Percentiles rank a stretch among this genome's conserved stretches.
Evolutionary conservation across 2,113 vertebrate genomes (phyloP).

Genomic region (Stegostoma tigrinum): DNA sequence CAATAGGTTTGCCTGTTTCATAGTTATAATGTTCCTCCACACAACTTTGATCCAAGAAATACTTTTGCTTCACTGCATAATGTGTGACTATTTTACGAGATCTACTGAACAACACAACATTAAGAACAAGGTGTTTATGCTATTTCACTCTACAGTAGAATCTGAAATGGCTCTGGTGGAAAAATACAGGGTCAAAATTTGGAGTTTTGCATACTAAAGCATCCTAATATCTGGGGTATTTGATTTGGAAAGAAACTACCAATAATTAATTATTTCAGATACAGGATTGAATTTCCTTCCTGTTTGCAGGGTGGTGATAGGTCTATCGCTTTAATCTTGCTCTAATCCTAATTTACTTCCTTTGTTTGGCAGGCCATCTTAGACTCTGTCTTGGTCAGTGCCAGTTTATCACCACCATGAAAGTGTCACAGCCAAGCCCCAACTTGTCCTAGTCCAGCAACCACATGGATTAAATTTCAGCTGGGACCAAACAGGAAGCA

Average conservation of each 20-base stretch:
- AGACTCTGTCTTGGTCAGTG: too few relatives aligned
- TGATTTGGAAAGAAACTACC: background rate
- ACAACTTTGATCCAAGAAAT: background rate
- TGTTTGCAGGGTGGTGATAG: background rate
- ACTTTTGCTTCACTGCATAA: background rate
- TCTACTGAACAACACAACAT: background rate
- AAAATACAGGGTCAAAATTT: background rate
- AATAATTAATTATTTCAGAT: background rate
- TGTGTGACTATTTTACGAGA: background rate
- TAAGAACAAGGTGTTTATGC: background rate
- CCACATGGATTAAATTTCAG: background rate
- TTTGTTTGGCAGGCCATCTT: background rate
- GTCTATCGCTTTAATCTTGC: background rate
- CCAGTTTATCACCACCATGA: too few relatives aligned
- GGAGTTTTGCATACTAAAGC: background rate
- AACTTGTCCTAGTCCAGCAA: background rate
- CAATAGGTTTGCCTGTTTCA: background rate
- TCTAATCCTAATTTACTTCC: background rate
- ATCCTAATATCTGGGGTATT: background rate
- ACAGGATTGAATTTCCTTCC: background rate
- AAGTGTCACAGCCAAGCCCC: background rate
- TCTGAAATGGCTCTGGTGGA: background rate
- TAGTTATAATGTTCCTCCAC: background rate
- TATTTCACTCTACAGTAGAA: background rate
- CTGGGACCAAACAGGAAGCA: background rate